These are phyloP conservation scores for Ramphastos sulfuratus DNA, from an alignment of 2,113 vertebrate species.

Conservation along the genomic window DNA sequence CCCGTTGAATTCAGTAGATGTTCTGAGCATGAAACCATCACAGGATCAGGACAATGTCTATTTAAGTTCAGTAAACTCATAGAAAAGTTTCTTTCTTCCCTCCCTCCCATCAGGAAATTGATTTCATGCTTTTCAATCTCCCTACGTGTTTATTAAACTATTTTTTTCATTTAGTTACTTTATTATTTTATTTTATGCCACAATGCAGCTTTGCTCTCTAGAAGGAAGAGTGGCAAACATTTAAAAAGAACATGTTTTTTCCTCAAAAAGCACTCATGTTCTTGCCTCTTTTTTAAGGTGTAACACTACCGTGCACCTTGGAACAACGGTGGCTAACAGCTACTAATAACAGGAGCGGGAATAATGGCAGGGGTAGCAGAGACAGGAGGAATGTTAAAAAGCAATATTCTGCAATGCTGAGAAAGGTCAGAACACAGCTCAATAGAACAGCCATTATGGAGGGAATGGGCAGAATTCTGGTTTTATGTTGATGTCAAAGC, in stretches of 20 bases:
- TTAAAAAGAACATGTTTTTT: not conserved
- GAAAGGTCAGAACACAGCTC: conserved; percentile 69
- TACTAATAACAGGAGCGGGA: conserved; percentile 54
- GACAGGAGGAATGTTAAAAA: conserved; percentile 71
- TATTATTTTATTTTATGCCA: not conserved
- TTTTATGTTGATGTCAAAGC: conserved; percentile 76
- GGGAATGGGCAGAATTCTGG: conserved; percentile 58
- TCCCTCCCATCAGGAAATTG: conserved; percentile 29
- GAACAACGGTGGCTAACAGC: conserved; percentile 40
- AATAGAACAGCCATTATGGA: conserved; percentile 70
- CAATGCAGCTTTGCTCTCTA: not conserved
- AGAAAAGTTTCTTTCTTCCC: not conserved
- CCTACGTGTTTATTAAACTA: conserved; percentile 11
- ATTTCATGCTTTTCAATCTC: conserved; percentile 53
- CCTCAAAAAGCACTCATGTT: not conserved
- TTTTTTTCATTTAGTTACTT: conserved; percentile 26
- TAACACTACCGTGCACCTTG: conserved; percentile 6
- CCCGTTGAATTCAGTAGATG: conserved; percentile 12
- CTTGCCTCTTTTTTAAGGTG: conserved; percentile 24
- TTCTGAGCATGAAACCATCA: conserved; percentile 6
- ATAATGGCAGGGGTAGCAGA: conserved; percentile 60
- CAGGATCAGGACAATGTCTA: conserved; percentile 32
- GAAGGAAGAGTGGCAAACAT: not conserved
- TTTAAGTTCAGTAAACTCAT: conserved; percentile 9
- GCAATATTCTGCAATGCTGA: conserved; percentile 69